Base-by-base conservation (phyloP, 2,888 invertebrate genomes). In the Pemphredon lugubris region DNA sequence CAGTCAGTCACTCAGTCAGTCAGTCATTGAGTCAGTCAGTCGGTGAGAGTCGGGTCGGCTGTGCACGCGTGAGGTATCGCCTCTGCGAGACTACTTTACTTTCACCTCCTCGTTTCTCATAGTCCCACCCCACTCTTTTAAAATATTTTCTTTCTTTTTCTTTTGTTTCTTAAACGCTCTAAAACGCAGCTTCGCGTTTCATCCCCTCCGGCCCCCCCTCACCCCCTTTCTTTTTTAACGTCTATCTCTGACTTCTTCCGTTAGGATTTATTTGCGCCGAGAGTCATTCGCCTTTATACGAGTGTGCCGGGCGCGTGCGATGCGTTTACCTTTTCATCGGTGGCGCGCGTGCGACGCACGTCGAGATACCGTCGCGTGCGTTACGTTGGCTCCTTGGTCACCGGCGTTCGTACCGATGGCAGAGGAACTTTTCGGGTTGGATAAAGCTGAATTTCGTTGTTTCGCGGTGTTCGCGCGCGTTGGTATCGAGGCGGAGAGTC, bases 1-100 rank as follows among this genome's bases (percentile, higher is more conserved):
- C 77, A 78, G 73, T 80, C 75, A 82, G 66, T 82, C 70, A 77
- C 68, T 81, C 61, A 76, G 69, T 81, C 71, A 73, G 68, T 79
- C 67, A 70, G 73, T 80, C 68, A 66, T 55, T 77, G 59, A 74
- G 75, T 82, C 75, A 65, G 75, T 73, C 70, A 67, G 73, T 81
- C 75, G 70, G 77, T 68, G 60, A 61, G 65, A 75, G 73, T 72
- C 70, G 66, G 71, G 48, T 69, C 61, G 79, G 69, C 75, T 66
- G 66, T 57, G 54, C 73, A 42, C 73, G 65, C 63, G 72, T 58
- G 53, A 66, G 71, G 66, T 77, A 73, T 65, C 60, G 60, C 55
- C 60, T 40, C 47, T 45, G 20, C 32, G 26, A 26, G 16, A 39
- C 47, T 42, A 48, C 20, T 39, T 55, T 34, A 58, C 68, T 55